These are phyloP conservation scores for Actinemys pallida DNA, from an alignment of 2,113 vertebrate genomes.

Conservation along the genomic window DNA sequence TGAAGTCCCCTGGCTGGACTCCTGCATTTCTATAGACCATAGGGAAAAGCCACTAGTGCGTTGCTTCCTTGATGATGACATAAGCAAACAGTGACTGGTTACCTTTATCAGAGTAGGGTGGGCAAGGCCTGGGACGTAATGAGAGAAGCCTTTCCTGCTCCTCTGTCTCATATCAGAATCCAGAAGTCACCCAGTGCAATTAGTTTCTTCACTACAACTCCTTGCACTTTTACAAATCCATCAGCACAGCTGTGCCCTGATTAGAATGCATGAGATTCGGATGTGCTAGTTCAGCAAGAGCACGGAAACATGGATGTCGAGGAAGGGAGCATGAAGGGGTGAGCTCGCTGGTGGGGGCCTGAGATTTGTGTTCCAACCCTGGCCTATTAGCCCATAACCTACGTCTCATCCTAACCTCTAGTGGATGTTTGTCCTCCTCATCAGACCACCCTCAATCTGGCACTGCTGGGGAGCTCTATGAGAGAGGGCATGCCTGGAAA, in stretches of 20 bases:
- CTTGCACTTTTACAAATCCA: fast-evolving
- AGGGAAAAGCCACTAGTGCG: neutral
- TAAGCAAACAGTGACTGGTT: neutral
- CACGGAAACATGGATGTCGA: neutral
- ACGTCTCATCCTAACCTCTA: neutral
- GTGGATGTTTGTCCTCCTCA: neutral
- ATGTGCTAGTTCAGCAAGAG: neutral
- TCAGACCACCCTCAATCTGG: fast-evolving
- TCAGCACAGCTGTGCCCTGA: fast-evolving
- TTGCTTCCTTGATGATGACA: neutral
- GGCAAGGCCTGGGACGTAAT: fast-evolving
- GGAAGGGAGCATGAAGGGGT: neutral
- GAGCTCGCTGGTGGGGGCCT: neutral
- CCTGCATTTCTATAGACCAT: fast-evolving
- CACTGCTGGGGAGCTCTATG: neutral
- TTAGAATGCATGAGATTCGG: neutral
- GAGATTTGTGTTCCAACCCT: neutral
- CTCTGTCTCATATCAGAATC: neutral
- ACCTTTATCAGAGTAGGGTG: too few relatives aligned
- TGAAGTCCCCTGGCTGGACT: fast-evolving
- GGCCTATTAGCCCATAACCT: neutral
- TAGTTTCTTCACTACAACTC: neutral
- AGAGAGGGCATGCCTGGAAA: neutral
- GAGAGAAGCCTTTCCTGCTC: neutral
- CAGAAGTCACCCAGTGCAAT: neutral